These are phyloP conservation scores for Drosophila neocordata DNA, from an alignment of 1,140 invertebrate genomes.

Conservation along the genomic window DNA sequence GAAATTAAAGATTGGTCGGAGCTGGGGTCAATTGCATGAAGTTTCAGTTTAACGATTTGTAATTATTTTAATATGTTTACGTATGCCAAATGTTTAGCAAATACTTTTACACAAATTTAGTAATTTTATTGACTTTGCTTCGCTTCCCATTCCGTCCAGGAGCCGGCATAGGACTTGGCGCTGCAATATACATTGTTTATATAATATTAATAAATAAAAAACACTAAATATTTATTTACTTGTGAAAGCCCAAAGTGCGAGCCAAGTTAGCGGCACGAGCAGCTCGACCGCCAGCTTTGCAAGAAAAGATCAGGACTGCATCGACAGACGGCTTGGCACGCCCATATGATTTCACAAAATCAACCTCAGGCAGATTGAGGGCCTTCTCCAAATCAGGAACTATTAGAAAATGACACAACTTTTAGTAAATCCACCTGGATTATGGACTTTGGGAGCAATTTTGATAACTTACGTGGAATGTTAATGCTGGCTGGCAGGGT, in stretches of 20 bases:
- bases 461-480: slow-evolving; percentile 86
- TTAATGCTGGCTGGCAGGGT: slow-evolving; percentile 88
- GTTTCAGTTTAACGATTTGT: slow-evolving; percentile 48
- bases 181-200: slow-evolving; percentile 85
- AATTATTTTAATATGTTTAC: slow-evolving; percentile 12
- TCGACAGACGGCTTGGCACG: slow-evolving; percentile 83
- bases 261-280: slow-evolving; percentile 84
- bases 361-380: slow-evolving; percentile 83
- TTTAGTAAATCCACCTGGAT: slow-evolving; percentile 16
- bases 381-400: slow-evolving; percentile 83
- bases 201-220: slow-evolving; percentile 28
- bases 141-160: slow-evolving; percentile 90
- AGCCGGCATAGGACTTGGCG: slow-evolving; percentile 93
- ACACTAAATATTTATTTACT: slow-evolving; percentile 75
- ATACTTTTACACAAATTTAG: slow-evolving; percentile 13
- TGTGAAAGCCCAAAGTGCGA: slow-evolving; percentile 83
- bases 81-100: slow-evolving; percentile 11
- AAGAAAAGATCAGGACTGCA: slow-evolving; percentile 84
- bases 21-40: slow-evolving; percentile 90
- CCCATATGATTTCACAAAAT: slow-evolving; percentile 83
- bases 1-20: slow-evolving; percentile 91
- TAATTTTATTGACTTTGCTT: slow-evolving; percentile 52
- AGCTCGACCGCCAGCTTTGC: slow-evolving; percentile 84
- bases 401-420: slow-evolving; percentile 55
- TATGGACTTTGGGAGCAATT: slow-evolving; percentile 6